Conservation (phyloP, 2,113 vertebrate genomes). For the Perognathus longimembris region DNA sequence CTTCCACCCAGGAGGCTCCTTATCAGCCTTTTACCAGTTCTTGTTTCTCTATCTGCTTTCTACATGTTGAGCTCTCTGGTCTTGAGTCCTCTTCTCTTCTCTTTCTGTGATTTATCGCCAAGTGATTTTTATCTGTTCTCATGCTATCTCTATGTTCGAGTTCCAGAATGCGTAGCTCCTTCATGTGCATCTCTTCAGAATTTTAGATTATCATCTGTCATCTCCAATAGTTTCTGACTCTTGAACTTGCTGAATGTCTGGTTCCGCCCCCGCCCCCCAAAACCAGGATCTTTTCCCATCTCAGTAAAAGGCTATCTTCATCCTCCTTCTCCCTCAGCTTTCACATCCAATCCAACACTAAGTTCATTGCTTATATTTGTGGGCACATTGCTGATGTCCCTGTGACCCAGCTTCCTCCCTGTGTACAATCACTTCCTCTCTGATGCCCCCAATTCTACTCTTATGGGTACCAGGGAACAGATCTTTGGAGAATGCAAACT, state of each 20-base stretch:
- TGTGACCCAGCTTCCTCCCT: background rate
- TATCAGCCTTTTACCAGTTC: background rate
- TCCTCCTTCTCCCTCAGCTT: background rate
- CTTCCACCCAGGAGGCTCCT: background rate
- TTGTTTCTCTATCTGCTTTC: background rate
- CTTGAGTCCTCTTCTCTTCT: background rate
- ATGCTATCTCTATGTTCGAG: background rate
- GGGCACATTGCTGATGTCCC: background rate
- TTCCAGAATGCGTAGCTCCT: background rate
- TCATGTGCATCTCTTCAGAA: background rate
- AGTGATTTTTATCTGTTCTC: background rate
- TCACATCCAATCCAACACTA: background rate
- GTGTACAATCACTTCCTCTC: background rate
- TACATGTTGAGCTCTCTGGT: background rate
- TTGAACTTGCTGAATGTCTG: background rate
- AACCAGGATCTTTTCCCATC: no score
- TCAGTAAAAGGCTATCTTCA: no score
- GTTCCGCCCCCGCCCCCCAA: no score
- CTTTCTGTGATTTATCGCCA: background rate
- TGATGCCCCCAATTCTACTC: background rate
- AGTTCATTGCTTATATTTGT: background rate
- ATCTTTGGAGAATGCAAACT: background rate
- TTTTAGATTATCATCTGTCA: background rate
- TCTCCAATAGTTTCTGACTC: background rate
- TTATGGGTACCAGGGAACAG: background rate